Percentiles rank a stretch among this genome's conserved stretches.
These are phyloP conservation scores for Thaleichthys pacificus DNA, from an alignment of 2,797 vertebrate species.

Conservation along the genomic window DNA sequence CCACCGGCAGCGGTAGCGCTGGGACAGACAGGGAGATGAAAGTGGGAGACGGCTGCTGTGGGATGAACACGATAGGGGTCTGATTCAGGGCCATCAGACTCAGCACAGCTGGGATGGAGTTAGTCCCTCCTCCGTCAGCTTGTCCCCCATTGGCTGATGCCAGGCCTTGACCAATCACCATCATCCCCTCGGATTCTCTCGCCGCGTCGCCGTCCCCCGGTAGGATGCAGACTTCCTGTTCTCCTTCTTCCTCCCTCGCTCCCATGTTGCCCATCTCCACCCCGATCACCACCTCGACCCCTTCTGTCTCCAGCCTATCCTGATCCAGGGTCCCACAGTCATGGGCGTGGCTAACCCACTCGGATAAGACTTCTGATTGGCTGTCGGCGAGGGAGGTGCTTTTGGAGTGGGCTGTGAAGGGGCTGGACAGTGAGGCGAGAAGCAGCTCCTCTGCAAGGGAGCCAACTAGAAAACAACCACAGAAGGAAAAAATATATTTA, in stretches of 20 bases:
- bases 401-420: constrained; percentile 38
- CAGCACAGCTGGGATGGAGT: not conserved
- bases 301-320: constrained; percentile 55
- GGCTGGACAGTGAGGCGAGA: constrained; percentile 55
- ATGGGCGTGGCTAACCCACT: not conserved
- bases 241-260: not conserved
- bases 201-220: not conserved
- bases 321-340: constrained; percentile 26
- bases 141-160: not conserved
- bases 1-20: not conserved
- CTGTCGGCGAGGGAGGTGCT: not conserved
- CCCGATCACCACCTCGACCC: constrained; percentile 33
- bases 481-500: not conserved
- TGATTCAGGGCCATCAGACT: constrained; percentile 5
- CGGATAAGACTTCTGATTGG: constrained; percentile 32
- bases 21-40: not conserved
- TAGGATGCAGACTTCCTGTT: not conserved
- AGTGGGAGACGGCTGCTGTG: not conserved
- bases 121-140: not conserved
- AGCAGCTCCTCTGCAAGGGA: constrained; percentile 46
- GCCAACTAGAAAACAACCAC: constrained; percentile 31
- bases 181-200: not conserved
- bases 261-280: not conserved
- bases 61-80: constrained; percentile 5
- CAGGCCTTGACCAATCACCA: constrained; percentile 8